These are phyloP conservation scores for Pandemis heparana DNA, from an alignment of 2,888 invertebrate species.

Conservation along the genomic window DNA sequence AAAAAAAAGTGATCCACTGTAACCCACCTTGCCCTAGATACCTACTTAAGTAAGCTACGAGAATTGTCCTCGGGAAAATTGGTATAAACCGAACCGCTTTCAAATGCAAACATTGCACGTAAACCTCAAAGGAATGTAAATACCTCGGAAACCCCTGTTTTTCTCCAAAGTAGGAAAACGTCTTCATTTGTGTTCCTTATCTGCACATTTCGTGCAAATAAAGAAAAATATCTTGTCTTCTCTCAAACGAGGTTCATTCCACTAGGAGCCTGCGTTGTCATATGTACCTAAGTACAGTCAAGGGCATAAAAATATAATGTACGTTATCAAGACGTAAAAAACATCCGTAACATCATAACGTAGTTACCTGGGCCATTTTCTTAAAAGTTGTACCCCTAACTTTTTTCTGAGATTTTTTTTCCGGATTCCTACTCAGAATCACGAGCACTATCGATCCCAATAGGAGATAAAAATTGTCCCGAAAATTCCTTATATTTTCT, in stretches of 20 bases:
- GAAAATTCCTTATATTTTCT: no score
- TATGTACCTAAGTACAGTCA: background rate
- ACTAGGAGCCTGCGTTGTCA: background rate
- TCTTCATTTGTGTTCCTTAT: background rate
- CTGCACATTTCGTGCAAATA: conserved; percentile 28
- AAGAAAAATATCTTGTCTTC: conserved; percentile 12
- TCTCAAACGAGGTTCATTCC: conserved; percentile 1
- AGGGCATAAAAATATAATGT: no score
- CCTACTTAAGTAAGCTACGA: background rate
- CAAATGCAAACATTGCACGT: background rate
- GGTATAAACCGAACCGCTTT: background rate
- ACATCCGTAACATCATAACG: no score
- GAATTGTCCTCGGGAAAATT: background rate
- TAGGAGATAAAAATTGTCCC: no score
- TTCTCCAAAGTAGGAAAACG: background rate
- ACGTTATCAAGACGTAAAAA: background rate
- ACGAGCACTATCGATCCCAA: no score
- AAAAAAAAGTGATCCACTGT: no score
- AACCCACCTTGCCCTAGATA: no score
- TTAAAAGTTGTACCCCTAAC: no score
- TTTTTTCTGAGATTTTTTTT: no score
- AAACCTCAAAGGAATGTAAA: conserved; percentile 2
- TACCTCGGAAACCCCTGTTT: background rate
- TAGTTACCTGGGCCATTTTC: no score
- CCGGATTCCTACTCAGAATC: no score